Evolutionary conservation across 2,113 vertebrate genomes (phyloP).

Genomic region (Scolopax mira): DNA sequence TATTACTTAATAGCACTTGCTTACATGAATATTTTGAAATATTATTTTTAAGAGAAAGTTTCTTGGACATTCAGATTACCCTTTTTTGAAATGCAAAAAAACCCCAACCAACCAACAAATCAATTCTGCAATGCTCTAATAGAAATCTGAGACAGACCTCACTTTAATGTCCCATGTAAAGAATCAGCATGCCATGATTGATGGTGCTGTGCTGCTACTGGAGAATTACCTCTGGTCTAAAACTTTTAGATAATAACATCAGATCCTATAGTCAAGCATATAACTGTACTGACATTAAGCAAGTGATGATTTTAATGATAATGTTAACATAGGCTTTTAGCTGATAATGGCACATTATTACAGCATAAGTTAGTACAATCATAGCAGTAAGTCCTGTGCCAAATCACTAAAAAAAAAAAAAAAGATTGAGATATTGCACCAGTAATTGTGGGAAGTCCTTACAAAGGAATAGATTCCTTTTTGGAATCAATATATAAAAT

Average conservation of each 20-base stretch:
- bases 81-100: not conserved
- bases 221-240: not conserved
- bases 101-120: not conserved
- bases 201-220: not conserved
- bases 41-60: not conserved
- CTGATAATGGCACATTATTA: not conserved
- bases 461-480: not conserved
- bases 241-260: not conserved
- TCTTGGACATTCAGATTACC: not conserved
- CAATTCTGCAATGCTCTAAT: not conserved
- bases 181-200: not conserved
- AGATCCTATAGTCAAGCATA: not conserved
- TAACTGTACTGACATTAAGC: not conserved
- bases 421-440: not conserved
- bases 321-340: not conserved
- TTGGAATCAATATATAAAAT: not conserved
- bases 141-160: not conserved
- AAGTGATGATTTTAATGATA: not conserved
- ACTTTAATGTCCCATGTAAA: not conserved
- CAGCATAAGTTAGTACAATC: not conserved
- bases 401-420: not conserved
- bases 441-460: not conserved
- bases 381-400: not conserved
- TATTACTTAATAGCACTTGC: not conserved
- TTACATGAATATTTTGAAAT: not conserved